Evolutionary conservation across 2,113 vertebrate genomes (phyloP).

Genomic region (Athene noctua): DNA sequence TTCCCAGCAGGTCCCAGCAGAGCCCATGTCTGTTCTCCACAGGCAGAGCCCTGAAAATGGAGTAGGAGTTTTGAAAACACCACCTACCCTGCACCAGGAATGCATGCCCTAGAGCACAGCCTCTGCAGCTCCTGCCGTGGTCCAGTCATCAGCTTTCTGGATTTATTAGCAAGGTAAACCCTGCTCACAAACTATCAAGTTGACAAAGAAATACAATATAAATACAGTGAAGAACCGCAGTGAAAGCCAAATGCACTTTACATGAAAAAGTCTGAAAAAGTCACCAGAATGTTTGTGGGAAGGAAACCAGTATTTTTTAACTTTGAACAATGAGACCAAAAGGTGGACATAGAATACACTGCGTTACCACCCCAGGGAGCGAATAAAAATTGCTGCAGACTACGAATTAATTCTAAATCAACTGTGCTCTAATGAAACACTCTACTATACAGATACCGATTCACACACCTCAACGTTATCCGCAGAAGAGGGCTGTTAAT

Average conservation of each 20-base stretch:
- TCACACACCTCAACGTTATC: background rate
- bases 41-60: background rate
- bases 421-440: background rate
- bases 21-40: background rate
- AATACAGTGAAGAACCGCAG: background rate
- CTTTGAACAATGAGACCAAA: background rate
- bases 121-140: background rate
- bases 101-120: background rate
- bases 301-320: background rate
- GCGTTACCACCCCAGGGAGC: background rate
- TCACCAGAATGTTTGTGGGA: background rate
- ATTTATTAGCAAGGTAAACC: background rate
- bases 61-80: background rate
- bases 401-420: background rate
- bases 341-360: background rate
- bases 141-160: background rate
- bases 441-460: background rate
- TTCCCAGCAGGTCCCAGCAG: rapidly evolving
- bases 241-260: background rate
- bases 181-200: background rate
- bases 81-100: background rate
- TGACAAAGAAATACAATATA: background rate
- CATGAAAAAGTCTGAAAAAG: background rate
- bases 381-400: background rate
- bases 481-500: background rate